Conservation (phyloP, 2,888 invertebrate species). For the Ceramica pisi region DNA sequence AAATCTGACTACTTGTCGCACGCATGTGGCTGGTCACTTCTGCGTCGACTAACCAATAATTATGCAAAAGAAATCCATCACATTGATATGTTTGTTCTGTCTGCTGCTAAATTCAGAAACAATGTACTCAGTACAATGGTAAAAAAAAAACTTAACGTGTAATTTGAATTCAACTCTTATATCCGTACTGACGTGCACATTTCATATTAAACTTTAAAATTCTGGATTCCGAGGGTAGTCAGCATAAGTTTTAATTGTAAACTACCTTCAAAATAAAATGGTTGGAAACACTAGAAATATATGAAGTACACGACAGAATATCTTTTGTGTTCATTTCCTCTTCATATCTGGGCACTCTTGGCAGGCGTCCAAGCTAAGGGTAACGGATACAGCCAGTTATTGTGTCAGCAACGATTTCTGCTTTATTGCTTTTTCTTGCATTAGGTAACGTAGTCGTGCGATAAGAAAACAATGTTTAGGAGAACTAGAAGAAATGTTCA, state of each 20-base stretch:
- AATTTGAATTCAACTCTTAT: neutral
- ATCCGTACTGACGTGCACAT: neutral
- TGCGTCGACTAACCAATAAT: no score
- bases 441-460: constrained; percentile 16
- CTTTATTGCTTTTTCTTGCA: constrained; percentile 25
- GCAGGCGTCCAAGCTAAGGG: constrained; percentile 63
- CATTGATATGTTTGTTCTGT: no score
- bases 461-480: constrained; percentile 13
- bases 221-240: neutral
- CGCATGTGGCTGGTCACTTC: no score
- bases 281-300: constrained; percentile 21
- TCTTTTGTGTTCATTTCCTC: constrained; percentile 34
- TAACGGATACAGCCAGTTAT: constrained; percentile 62
- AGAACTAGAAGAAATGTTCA: neutral
- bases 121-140: no score
- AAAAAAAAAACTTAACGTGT: no score
- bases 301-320: constrained; percentile 23
- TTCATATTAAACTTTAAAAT: no score
- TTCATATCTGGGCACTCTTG: constrained; percentile 67
- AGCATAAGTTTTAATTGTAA: neutral
- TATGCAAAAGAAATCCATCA: no score
- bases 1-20: no score
- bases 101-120: no score
- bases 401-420: constrained; percentile 54
- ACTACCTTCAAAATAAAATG: constrained; percentile 4